phyloP scores from a whole-genome alignment of 2,888 invertebrate species.

The Ectropis crepuscularia region DNA sequence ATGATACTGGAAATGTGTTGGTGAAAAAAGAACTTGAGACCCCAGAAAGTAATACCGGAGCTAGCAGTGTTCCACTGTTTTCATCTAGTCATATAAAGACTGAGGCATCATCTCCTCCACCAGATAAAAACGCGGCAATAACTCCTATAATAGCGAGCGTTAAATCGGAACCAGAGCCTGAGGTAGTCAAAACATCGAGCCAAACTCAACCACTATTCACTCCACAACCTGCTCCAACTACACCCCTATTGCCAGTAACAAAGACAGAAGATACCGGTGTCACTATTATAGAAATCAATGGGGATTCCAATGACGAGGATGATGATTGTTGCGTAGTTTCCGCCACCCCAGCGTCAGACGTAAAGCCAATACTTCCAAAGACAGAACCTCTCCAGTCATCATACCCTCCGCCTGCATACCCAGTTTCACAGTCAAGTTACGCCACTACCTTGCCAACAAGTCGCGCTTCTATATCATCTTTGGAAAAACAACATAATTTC shows the following conservation, averaged over 20 bases:
- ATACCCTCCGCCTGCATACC: conserved; percentile 58
- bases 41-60: conserved; percentile 48
- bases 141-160: conserved; percentile 66
- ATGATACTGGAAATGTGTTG: conserved; percentile 60
- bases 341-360: conserved; percentile 73
- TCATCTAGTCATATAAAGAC: conserved; percentile 66
- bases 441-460: conserved; percentile 48
- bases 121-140: conserved; percentile 58
- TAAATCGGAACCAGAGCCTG: conserved; percentile 67
- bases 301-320: conserved; percentile 79
- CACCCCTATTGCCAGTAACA: conserved; percentile 63
- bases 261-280: conserved; percentile 67
- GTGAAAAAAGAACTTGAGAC: conserved; percentile 70
- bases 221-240: conserved; percentile 38
- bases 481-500: conserved; percentile 77
- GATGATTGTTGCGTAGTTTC: conserved; percentile 81
- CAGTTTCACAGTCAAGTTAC: conserved; percentile 55
- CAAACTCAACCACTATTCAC: conserved; percentile 45
- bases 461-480: conserved; percentile 47
- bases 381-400: conserved; percentile 56
- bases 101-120: conserved; percentile 68
- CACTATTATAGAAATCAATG: conserved; percentile 78
- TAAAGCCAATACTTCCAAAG: conserved; percentile 74
- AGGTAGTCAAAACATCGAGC: conserved; percentile 27
- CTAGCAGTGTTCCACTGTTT: conserved; percentile 59